Percentiles rank a stretch among this genome's conserved stretches.
phyloP scores from a whole-genome alignment of 2,888 invertebrate species.

The Neocrepidodera transversa region DNA sequence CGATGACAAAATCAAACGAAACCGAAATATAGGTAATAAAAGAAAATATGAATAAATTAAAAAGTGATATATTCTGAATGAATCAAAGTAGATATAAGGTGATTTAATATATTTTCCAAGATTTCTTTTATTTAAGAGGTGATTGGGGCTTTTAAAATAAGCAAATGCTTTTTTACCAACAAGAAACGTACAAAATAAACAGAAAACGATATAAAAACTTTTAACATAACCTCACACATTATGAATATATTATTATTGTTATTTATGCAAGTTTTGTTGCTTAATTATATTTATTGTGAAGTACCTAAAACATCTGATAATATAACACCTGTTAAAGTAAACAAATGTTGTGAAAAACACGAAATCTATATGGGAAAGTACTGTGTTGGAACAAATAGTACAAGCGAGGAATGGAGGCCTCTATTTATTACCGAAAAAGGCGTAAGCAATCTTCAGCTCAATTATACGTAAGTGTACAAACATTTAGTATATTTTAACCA shows the following conservation, averaged over 20 bases:
- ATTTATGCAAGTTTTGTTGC: constrained; percentile 8
- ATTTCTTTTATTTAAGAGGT: too few relatives aligned
- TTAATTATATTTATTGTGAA: constrained; percentile 26
- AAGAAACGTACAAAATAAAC: neutral
- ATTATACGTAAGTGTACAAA: constrained; percentile 55
- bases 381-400: constrained; percentile 70
- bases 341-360: constrained; percentile 80
- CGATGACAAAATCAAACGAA: constrained; percentile 12
- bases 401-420: constrained; percentile 71
- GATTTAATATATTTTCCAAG: too few relatives aligned
- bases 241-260: constrained; percentile 4
- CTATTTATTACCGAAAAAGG: constrained; percentile 72
- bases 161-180: constrained; percentile 5
- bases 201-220: constrained; percentile 10
- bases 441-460: constrained; percentile 63
- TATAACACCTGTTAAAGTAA: constrained; percentile 63
- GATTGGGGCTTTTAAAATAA: neutral
- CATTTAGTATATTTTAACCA: neutral
- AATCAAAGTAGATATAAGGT: neutral
- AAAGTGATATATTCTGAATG: neutral
- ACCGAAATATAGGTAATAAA: too few relatives aligned
- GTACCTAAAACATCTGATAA: constrained; percentile 20
- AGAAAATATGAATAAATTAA: constrained; percentile 1
- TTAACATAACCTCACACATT: too few relatives aligned
- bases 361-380: constrained; percentile 73